Evolutionary conservation across 2,888 invertebrate genomes (phyloP).

Genomic region (Oxytorus armatus): DNA sequence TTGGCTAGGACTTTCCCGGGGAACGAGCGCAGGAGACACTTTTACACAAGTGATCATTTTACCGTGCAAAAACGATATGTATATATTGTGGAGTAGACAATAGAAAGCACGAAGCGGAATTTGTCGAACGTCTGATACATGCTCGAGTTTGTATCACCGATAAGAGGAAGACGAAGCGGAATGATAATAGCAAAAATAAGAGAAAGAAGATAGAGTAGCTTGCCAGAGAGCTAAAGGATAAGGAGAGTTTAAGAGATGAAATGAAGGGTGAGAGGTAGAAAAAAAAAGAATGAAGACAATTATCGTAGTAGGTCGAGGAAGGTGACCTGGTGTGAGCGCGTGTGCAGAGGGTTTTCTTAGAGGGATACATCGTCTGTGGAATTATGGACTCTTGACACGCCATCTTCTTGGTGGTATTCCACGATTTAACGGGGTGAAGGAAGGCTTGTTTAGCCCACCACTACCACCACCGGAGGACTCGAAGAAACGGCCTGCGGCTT

Average conservation of each 20-base stretch:
- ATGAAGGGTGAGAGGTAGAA: background rate
- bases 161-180: conserved; percentile 31
- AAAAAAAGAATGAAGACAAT: conserved; percentile 64
- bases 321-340: conserved; percentile 74
- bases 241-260: conserved; percentile 26
- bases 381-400: conserved; percentile 78
- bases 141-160: conserved; percentile 28
- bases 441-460: background rate
- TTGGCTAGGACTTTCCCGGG: background rate
- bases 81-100: background rate
- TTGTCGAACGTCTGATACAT: conserved; percentile 13
- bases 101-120: conserved; percentile 17
- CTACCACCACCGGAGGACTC: background rate
- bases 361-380: conserved; percentile 62
- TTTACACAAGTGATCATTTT: background rate
- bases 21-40: background rate
- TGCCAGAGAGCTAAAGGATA: conserved; percentile 20
- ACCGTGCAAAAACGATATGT: conserved; percentile 7
- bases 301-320: conserved; percentile 75
- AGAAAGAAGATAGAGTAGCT: conserved; percentile 11
- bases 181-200: conserved; percentile 19
- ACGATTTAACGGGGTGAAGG: conserved; percentile 16
- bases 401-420: conserved; percentile 71
- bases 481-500: conserved; percentile 22
- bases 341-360: conserved; percentile 58